Base-by-base conservation (phyloP, 2,888 invertebrate species). In the Netelia virgata region DNA sequence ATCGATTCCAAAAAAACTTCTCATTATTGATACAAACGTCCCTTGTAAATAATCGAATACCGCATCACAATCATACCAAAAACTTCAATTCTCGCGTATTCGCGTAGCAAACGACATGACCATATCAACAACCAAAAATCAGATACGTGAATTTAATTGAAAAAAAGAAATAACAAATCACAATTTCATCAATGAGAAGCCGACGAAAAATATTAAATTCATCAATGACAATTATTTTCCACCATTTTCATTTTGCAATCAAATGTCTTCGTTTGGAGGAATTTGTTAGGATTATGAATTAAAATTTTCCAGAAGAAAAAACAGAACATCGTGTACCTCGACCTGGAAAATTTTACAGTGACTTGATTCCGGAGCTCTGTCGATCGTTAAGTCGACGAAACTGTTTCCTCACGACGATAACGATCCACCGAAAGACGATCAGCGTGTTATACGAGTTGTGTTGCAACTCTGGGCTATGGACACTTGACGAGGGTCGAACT, bases 21-120 rank as follows among this genome's bases (percentile, higher is more conserved):
- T 16, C 18, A 16, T 2, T 16, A 59, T 28, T 14, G 41, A 41
- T 53, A n/a, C 6, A 16, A 43, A 59, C 57, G 50, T 73, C 69
- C 86, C 83, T 79, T 64, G 57, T 83, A 82, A 9, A 83, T 1
- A 10, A 83, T 11, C 0, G 80, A 53, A 36, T 69, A 41, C 20
- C 83, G 66, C 47, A 87, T 57, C 18, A 11, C 18, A n/a, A 86
- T 59, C n/a, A 76, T 43, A 3, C 78, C 82, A 55, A 83, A 84
- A 28, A 86, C 64, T 72, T 84, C 53, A 20, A 84, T 84, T 23
- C n/a, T 75, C 20, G 86, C 20, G 8, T 68, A 75, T 10, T 81
- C 63, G 59, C 81, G 85, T 0, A 87, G 68, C 66, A 80, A 78
- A 36, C 80, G 84, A 28, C 83, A 55, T 1, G 83, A 87, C 20